phyloP scores from a whole-genome alignment of 2,888 invertebrate genomes.

The Pseudeuparius sepicola region DNA sequence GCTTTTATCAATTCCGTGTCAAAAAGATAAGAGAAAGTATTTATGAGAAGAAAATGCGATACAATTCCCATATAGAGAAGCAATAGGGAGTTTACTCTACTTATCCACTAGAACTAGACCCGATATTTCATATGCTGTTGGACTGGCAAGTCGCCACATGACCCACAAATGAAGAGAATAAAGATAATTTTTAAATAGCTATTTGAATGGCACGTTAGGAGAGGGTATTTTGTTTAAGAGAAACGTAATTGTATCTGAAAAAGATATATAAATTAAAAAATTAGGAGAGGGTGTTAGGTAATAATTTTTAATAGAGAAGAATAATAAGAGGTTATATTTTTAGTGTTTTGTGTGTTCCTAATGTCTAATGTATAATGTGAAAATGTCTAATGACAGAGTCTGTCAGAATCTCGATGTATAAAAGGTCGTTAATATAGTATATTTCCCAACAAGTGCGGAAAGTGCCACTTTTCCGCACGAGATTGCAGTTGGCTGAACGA shows the following conservation, averaged over 20 bases:
- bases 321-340: neutral
- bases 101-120: neutral
- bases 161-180: slow-evolving; percentile 1
- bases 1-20: no score
- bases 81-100: slow-evolving; percentile 1
- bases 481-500: no score
- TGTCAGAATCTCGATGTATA: no score
- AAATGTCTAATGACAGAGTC: no score
- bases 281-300: slow-evolving; percentile 2
- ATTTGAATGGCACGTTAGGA: neutral
- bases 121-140: neutral
- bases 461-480: no score
- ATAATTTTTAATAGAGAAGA: neutral
- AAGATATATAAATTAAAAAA: neutral
- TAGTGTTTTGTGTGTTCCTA: no score
- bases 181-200: neutral
- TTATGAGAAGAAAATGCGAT: no score
- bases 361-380: no score
- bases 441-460: no score
- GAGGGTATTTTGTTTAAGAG: neutral
- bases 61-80: neutral
- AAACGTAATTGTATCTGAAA: neutral
- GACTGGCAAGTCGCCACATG: neutral
- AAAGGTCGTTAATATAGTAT: no score
- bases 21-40: no score